Percentiles rank a stretch among this genome's conserved stretches.
phyloP scores from a whole-genome alignment of 1,140 invertebrate species.

The Doryteuthis pealeii region DNA sequence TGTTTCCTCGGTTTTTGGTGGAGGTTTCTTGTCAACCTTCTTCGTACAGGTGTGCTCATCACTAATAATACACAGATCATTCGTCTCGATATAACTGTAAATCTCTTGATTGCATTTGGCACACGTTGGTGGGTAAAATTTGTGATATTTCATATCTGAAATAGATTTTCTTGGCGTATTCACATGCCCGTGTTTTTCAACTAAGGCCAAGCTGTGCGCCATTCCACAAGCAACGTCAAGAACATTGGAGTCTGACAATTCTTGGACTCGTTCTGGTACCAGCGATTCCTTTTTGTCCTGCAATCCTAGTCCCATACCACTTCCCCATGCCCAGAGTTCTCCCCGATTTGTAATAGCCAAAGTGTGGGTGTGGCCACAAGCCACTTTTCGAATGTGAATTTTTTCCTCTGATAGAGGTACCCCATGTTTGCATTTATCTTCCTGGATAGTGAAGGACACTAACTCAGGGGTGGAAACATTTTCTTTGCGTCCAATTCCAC shows the following conservation, averaged over 20 bases:
- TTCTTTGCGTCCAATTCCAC: constrained; percentile 39
- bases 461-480: constrained; percentile 36
- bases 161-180: constrained; percentile 65
- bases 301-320: constrained; percentile 72
- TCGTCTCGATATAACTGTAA: constrained; percentile 68
- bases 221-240: constrained; percentile 68
- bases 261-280: constrained; percentile 68
- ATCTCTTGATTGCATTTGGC: constrained; percentile 49
- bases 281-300: constrained; percentile 45
- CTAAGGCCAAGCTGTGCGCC: constrained; percentile 70
- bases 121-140: constrained; percentile 41
- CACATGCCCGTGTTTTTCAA: constrained; percentile 66
- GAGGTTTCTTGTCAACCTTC: not conserved
- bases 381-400: constrained; percentile 61
- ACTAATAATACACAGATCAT: constrained; percentile 75
- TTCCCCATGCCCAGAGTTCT: constrained; percentile 74
- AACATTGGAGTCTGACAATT: constrained; percentile 70
- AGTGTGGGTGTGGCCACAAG: constrained; percentile 81
- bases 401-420: constrained; percentile 21
- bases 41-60: constrained; percentile 42
- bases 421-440: constrained; percentile 44
- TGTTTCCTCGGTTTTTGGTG: not conserved
- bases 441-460: constrained; percentile 30
- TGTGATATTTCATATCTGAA: constrained; percentile 65
- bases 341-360: constrained; percentile 84